Evolutionary conservation across 1,140 invertebrate species (phyloP), one percentile per base, ranked within the genome.

Genomic region (Neodiprion lecontei): DNA sequence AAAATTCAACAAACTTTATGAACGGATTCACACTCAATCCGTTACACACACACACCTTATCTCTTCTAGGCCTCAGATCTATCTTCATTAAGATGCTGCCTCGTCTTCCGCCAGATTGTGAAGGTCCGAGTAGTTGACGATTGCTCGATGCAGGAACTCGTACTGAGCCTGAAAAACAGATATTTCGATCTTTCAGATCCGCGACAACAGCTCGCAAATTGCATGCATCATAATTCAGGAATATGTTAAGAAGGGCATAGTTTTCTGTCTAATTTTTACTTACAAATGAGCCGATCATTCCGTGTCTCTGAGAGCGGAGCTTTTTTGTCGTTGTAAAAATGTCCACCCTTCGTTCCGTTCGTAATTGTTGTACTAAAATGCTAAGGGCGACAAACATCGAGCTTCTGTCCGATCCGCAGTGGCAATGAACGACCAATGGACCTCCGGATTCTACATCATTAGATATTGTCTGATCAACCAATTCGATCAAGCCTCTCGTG

Each of bases 121-220:
- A 78, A 96, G 91, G 86, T 97, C 95, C 77, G 95, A 93, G 86
- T 96, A 97, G 88, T 96, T 96, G 73, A 96, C 91, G 85, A 97
- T 94, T 85, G 95, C 95, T 88, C 95, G 93, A 90, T 97, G 94
- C 80, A 96, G 89, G 89, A 97, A 97, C 91, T 97, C 95, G 86
- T 96, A 97, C 88, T 97, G 95, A 84, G 95, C 92, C 95, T 96
- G 89, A 17, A 92, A 92, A 80, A 53, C 78, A 82, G 84, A 73
- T 79, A 76, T 76, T 67, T 71, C 48, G 67, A 40, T 40, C 1
- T 40, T 5, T 40, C 21, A 49, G 66, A 17, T 65, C 72, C 8
- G n/a, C 9, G 78, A 74, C n/a, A 61, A 66, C 40, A 69, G n/a
- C 23, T 23, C n/a, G 11, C 61, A 50, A 61, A 12, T 40, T 21